Conservation (phyloP, 2,797 vertebrate species). For the Pelochelys cantorii region DNA sequence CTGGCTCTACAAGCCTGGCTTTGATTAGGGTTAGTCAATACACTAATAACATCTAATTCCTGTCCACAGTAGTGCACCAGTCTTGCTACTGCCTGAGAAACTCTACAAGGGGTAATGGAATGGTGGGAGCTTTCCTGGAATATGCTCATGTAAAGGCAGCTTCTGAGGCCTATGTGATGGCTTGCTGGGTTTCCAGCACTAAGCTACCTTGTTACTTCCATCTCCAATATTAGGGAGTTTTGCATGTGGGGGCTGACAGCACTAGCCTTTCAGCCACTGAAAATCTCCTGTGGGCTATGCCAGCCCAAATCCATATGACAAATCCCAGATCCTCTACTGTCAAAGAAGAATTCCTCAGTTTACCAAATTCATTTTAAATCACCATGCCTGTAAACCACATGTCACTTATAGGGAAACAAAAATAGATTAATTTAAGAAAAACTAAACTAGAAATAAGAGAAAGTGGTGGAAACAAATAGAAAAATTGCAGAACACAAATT, state of each 20-base stretch:
- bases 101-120: not conserved
- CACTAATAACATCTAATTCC: not conserved
- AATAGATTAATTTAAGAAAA: not conserved
- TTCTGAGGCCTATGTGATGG: not conserved
- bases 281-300: not conserved
- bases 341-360: not conserved
- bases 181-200: not conserved
- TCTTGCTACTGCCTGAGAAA: not conserved
- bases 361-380: not conserved
- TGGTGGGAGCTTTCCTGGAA: not conserved
- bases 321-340: not conserved
- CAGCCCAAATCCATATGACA: not conserved
- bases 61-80: not conserved
- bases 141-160: not conserved
- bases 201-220: not conserved
- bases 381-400: not conserved
- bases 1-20: not conserved
- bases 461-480: not conserved
- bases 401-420: not conserved
- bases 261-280: not conserved
- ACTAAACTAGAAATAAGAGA: not conserved
- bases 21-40: not conserved
- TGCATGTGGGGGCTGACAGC: not conserved
- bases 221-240: not conserved
- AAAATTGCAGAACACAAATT: not conserved